Evolutionary conservation across 2,797 vertebrate species (phyloP).

Genomic region (Takifugu rubripes): DNA sequence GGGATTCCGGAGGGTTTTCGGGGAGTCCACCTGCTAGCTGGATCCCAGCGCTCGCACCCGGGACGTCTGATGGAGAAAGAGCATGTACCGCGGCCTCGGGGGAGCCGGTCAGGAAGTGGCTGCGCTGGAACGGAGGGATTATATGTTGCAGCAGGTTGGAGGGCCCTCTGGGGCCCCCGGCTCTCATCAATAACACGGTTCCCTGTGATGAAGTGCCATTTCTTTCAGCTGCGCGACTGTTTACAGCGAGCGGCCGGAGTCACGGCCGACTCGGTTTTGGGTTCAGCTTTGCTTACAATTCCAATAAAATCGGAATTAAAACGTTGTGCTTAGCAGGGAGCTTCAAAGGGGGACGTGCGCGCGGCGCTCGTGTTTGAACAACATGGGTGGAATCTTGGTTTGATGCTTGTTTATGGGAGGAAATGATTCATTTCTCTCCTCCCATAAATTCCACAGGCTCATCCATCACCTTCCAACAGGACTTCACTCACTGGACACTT

Average conservation of each 20-base stretch:
- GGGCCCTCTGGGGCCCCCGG: constrained; percentile 37
- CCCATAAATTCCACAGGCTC: constrained; percentile 33
- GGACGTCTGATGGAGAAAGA: constrained; percentile 27
- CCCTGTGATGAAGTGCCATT: constrained; percentile 62
- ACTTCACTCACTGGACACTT: constrained; percentile 16
- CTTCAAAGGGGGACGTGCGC: constrained; percentile 8
- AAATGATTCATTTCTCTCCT: constrained; percentile 54
- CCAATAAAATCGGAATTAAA: constrained; percentile 21
- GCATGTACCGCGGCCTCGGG: constrained; percentile 33
- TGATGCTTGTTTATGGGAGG: constrained; percentile 50
- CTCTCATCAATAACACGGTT: constrained; percentile 50
- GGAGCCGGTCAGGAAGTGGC: constrained; percentile 50
- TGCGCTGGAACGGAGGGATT: constrained; percentile 36
- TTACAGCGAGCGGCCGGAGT: constrained; percentile 28
- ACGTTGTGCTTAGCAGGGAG: background rate
- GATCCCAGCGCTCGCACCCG: background rate
- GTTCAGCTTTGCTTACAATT: constrained; percentile 10
- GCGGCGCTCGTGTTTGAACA: constrained; percentile 1
- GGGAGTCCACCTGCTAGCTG: too few relatives aligned
- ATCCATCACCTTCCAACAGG: constrained; percentile 33
- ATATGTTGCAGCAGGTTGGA: constrained; percentile 48
- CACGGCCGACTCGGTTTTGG: background rate
- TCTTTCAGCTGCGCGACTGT: constrained; percentile 56
- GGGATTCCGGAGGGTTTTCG: too few relatives aligned
- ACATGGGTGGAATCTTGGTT: constrained; percentile 24